Base-by-base conservation (phyloP, 2,797 vertebrate species). In the Echeneis naucrates region DNA sequence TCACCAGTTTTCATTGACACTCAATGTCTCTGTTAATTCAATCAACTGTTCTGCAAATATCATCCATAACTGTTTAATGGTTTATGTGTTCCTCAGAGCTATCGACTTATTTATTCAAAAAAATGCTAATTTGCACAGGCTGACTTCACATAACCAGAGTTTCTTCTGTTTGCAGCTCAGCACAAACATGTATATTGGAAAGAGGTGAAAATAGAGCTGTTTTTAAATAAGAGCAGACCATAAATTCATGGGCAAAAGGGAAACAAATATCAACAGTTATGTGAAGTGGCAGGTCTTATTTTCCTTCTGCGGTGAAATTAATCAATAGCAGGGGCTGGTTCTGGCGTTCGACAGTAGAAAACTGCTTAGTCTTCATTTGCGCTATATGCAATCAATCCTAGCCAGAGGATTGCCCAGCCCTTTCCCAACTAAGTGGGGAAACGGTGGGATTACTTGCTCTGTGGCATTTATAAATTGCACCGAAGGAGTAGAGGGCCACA, bases 381-480 rank as follows among this genome's bases (percentile, higher is more conserved):
- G 84, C 83, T 89, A 68, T 86, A 80, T 73, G 86, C 92, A 92
- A 93, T 95, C 91, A 94, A 94, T 94, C 84, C 80, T 54, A 80
- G 83, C 76, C 80, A 80, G 66, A 63, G 75, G 82, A 87, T 70
- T 81, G 84, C 83, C 26, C 53, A 88, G 83, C 81, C 65, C 56
- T 81, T 87, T 86, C 82, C 83, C 87, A 89, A 91, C 87, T 82
- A 85, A 90, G 91, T 85, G 87, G 78, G 90, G 88, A 87, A 90
- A 92, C 84, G 56, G 81, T 81, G 78, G 86, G 88, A 94, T 93
- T 92, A 92, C 92, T 92, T 72, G 77, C 83, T 81, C 81, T 37
- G 70, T 88, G 91, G 90, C 92, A 92, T 93, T 95, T 94, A 94
- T 92, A 92, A 93, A 94, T 92, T 88, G 91, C 91, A 82, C 71